Evolutionary conservation across 1,140 invertebrate species (phyloP).

Genomic region (Portunus trituberculatus): DNA sequence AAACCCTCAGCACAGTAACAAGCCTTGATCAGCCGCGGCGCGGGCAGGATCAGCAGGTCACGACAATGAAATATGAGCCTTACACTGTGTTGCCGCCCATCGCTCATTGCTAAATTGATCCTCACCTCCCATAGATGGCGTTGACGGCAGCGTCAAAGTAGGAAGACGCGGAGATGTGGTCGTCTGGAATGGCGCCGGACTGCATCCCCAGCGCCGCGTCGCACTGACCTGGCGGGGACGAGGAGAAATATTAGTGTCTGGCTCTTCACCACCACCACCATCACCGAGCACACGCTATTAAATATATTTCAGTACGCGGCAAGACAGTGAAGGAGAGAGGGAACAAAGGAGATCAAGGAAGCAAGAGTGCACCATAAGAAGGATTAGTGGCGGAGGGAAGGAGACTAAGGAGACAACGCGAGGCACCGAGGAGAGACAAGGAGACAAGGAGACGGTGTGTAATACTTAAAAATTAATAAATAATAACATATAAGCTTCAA

Average conservation of each 20-base stretch:
- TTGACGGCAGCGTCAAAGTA: conserved; percentile 57
- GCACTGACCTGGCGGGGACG: conserved; percentile 33
- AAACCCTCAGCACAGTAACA: conserved; percentile 20
- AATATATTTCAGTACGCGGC: neutral
- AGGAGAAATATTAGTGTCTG: neutral
- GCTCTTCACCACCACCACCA: neutral
- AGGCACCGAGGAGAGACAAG: neutral
- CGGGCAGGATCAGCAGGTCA: neutral
- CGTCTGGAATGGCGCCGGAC: conserved; percentile 48
- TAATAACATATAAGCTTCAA: neutral
- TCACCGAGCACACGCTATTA: neutral
- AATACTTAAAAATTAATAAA: neutral
- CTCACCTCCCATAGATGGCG: conserved; percentile 79
- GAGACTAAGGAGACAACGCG: neutral
- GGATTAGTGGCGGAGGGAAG: neutral
- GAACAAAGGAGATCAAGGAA: neutral
- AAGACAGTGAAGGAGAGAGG: too few species aligned
- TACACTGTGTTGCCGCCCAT: neutral
- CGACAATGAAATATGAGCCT: conserved; percentile 12
- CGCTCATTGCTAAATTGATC: neutral
- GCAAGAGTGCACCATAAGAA: neutral
- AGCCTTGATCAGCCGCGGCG: neutral
- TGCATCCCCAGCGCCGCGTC: conserved; percentile 49
- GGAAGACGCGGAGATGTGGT: conserved; percentile 44
- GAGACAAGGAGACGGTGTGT: neutral